A percentile compares a stretch with the other conserved stretches of the same genome.
phyloP scores from a whole-genome alignment of 1,140 invertebrate genomes.

The Tribolium madens region DNA sequence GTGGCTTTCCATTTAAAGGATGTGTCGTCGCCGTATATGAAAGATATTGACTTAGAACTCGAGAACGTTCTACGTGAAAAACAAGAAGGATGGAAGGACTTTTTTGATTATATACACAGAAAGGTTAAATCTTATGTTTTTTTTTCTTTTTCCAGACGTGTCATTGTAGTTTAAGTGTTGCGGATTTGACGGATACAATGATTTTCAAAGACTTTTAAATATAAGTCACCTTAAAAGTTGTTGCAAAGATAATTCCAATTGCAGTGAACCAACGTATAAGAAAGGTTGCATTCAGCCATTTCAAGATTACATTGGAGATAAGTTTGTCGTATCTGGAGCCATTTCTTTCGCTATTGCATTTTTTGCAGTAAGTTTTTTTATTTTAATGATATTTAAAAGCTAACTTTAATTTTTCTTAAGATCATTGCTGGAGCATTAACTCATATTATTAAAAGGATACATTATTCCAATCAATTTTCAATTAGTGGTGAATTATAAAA shows the following conservation, averaged over 20 bases:
- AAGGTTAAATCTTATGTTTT: background rate
- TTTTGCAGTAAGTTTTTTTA: background rate
- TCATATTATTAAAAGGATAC: background rate
- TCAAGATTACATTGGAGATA: background rate
- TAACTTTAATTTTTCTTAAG: background rate
- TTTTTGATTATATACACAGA: background rate
- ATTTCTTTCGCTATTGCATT: background rate
- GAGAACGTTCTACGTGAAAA: background rate
- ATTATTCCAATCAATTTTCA: background rate
- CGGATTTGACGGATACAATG: background rate
- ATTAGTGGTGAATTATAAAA: too few species aligned
- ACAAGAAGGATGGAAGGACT: background rate
- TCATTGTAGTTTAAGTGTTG: slow-evolving; percentile 11
- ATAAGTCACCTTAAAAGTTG: background rate
- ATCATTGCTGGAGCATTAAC: background rate
- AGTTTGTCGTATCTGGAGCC: background rate
- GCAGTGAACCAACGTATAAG: background rate
- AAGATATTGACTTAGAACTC: background rate
- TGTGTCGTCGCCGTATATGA: background rate
- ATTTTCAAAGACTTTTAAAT: background rate
- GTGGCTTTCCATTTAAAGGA: background rate
- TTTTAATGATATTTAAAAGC: background rate
- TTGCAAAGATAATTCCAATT: background rate
- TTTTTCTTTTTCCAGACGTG: background rate
- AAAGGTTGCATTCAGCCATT: background rate